Conservation (phyloP, 2,888 invertebrate genomes). For the Leptogaster cylindrica region DNA sequence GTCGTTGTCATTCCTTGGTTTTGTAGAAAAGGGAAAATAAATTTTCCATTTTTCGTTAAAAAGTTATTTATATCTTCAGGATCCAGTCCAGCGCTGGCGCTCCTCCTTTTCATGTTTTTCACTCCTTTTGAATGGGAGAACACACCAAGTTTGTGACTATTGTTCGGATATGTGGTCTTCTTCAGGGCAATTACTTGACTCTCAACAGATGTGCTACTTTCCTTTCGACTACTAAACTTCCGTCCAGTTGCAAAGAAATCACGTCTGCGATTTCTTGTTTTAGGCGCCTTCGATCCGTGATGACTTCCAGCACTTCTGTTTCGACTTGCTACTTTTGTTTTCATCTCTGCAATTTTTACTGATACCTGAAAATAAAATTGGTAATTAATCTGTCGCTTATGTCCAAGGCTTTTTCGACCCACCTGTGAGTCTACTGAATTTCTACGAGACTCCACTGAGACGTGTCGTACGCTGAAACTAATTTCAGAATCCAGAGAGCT, state of each 20-base stretch:
- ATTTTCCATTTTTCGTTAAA: constrained; percentile 56
- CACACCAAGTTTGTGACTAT: constrained; percentile 58
- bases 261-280: constrained; percentile 56
- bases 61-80: constrained; percentile 58
- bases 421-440: constrained; percentile 89
- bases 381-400: background rate
- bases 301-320: constrained; percentile 53
- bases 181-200: constrained; percentile 70
- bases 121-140: constrained; percentile 56
- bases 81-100: constrained; percentile 57
- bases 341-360: constrained; percentile 83
- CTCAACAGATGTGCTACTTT: constrained; percentile 82
- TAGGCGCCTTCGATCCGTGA: constrained; percentile 49
- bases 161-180: constrained; percentile 60
- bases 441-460: constrained; percentile 84
- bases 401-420: background rate
- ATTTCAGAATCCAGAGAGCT: constrained; percentile 73
- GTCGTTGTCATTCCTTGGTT: constrained; percentile 61
- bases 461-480: constrained; percentile 79
- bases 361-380: constrained; percentile 61
- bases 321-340: constrained; percentile 72
- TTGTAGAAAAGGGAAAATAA: constrained; percentile 60
- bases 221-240: constrained; percentile 59
- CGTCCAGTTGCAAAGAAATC: constrained; percentile 55
- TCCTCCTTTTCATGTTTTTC: constrained; percentile 56